These are phyloP conservation scores for Alviniconcha marisindica DNA, from an alignment of 1,140 invertebrate genomes.

Conservation along the genomic window DNA sequence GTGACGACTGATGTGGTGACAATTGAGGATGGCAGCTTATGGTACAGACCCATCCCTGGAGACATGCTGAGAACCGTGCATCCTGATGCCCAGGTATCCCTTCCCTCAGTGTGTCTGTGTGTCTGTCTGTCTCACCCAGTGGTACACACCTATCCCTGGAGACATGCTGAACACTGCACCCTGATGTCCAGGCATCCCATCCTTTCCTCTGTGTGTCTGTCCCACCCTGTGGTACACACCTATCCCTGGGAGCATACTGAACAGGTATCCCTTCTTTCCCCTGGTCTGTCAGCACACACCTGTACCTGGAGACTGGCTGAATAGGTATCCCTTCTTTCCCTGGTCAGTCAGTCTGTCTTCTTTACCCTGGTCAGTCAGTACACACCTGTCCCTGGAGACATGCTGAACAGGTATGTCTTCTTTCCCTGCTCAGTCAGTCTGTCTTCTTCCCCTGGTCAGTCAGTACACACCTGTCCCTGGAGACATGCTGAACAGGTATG, in stretches of 20 bases:
- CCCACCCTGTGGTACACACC: constrained; percentile 56
- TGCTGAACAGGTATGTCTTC: constrained; percentile 57
- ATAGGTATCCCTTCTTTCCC: no score
- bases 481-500: constrained; percentile 63
- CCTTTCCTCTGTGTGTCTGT: no score
- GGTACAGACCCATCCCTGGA: constrained; percentile 62
- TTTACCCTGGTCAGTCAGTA: no score
- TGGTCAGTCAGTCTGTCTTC: no score
- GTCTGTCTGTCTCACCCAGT: no score
- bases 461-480: constrained; percentile 63
- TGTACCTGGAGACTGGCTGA: no score
- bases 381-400: constrained; percentile 66
- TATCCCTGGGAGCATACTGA: constrained; percentile 65
- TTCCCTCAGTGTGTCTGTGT: not conserved
- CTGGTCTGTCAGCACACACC: no score
- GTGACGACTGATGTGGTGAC: constrained; percentile 40
- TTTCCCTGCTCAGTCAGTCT: no score
- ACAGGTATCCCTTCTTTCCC: no score
- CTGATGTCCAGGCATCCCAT: constrained; percentile 58
- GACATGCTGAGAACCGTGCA: constrained; percentile 60
- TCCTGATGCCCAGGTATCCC: constrained; percentile 59
- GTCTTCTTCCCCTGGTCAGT: no score
- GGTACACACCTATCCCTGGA: constrained; percentile 63
- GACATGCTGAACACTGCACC: constrained; percentile 57
- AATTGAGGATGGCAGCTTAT: constrained; percentile 47